These are phyloP conservation scores for Morelia viridis DNA, from an alignment of 2,797 vertebrate species.

Conservation along the genomic window DNA sequence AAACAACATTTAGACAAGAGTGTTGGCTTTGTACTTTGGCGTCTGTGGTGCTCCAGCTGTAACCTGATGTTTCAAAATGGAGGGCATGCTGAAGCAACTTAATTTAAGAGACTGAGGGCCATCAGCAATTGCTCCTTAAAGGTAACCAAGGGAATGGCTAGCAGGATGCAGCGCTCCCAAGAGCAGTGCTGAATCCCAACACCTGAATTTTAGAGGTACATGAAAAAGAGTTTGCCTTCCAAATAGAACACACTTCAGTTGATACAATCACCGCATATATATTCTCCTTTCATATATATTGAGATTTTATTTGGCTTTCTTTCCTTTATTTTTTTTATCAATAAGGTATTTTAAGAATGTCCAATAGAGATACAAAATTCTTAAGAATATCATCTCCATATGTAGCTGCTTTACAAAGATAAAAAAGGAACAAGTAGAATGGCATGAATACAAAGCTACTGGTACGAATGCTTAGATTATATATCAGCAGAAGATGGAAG, in stretches of 20 bases:
- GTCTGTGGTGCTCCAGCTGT: slow-evolving; percentile 9
- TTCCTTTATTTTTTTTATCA: neutral
- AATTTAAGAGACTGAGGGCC: slow-evolving; percentile 21
- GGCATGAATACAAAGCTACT: neutral
- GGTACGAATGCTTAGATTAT: slow-evolving; percentile 21
- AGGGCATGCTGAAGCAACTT: neutral
- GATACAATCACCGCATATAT: neutral
- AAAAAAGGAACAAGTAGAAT: slow-evolving; percentile 15
- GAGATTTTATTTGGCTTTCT: neutral
- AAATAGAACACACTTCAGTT: slow-evolving; percentile 4
- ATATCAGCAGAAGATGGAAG: slow-evolving; percentile 14
- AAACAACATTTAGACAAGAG: neutral
- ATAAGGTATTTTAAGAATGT: neutral
- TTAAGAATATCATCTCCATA: slow-evolving; percentile 19
- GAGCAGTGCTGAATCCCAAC: slow-evolving; percentile 1
- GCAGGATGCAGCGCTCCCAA: neutral
- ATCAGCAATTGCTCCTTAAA: slow-evolving; percentile 29
- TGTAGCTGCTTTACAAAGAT: slow-evolving; percentile 18
- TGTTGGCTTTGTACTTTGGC: neutral
- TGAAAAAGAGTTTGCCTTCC: slow-evolving; percentile 13
- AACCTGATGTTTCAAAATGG: neutral
- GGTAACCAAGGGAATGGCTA: slow-evolving; percentile 6
- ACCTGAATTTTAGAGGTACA: neutral
- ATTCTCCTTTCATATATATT: slow-evolving; percentile 11
- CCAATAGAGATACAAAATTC: neutral